Evolutionary conservation across 1,140 invertebrate genomes (phyloP).

Genomic region (Apis florea): DNA sequence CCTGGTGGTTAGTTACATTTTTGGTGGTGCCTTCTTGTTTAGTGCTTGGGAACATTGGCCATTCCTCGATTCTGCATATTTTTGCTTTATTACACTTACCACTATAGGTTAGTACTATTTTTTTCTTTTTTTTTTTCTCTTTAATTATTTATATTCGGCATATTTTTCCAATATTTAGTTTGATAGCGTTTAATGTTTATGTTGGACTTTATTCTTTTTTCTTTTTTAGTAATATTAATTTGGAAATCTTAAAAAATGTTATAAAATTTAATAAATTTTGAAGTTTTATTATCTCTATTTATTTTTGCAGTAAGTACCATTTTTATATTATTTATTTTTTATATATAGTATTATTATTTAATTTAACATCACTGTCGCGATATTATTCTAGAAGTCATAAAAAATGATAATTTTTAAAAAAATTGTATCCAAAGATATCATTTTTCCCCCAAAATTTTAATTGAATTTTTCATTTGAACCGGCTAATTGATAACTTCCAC

Average conservation of each 20-base stretch:
- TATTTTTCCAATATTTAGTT: neutral
- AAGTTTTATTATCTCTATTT: neutral
- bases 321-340: no score
- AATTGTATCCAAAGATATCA: neutral
- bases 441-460: neutral
- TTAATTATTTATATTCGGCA: neutral
- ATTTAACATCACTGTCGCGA: no score
- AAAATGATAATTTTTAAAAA: no score
- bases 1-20: constrained; percentile 93
- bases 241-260: neutral
- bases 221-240: neutral
- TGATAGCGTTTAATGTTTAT: neutral
- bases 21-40: constrained; percentile 93
- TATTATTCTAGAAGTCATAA: no score
- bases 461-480: neutral
- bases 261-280: neutral
- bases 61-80: constrained; percentile 95
- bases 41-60: constrained; percentile 93
- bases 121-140: no score
- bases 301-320: no score
- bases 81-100: constrained; percentile 97
- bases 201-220: no score
- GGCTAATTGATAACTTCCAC: neutral
- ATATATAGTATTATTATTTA: no score
- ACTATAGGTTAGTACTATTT: constrained; percentile 86